Evolutionary conservation across 2,113 vertebrate genomes (phyloP), one percentile per base, ranked within the genome.

Genomic region (Centropristis striata): DNA sequence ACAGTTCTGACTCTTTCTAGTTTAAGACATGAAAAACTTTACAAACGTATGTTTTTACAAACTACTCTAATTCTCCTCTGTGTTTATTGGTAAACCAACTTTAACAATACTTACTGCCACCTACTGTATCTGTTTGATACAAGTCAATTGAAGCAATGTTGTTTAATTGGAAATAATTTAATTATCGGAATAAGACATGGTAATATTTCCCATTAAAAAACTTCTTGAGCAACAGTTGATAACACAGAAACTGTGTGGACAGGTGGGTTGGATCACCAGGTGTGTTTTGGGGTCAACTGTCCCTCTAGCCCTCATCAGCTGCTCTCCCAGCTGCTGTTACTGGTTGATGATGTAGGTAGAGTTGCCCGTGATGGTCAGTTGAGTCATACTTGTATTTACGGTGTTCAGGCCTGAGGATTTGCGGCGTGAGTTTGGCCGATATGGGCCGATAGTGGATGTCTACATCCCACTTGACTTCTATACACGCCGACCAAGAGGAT

Each of bases 391-490:
- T 94, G 81, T 94, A 94, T 94, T 90, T 92, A 92, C 88, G 92
- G 88, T 94, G 88, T 98, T 94, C 95, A 99, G 98, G 97, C 98
- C 98, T 90, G 98, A 99, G 95, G 98, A 99, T 89, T 96, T 99
- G 92, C 98, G 98, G 80, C 97, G 98, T 78, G 98, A 99, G 85
- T 99, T 99, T 95, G 98, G 98, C 93, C 98, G 98, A 86, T 99
- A 99, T 53, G 98, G 98, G 89, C 98, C 98, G 77, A 96, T 99
- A 95, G 97, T 99, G 92, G 98, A 99, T 96, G 98, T 99, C 89
- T 99, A 99, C 95, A 96, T 99, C 92, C 98, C 98, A n/a, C 96
- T 99, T 96, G 98, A 99, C 96, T 99, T 98, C 97, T 97, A 98
- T 97, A 99, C 97, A 63, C 97, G 98, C 21, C 98, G 96, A 74